Percentiles rank a stretch among this genome's conserved stretches.
These are phyloP conservation scores for Metaphire vulgaris DNA, from an alignment of 1,140 invertebrate species.

Conservation along the genomic window DNA sequence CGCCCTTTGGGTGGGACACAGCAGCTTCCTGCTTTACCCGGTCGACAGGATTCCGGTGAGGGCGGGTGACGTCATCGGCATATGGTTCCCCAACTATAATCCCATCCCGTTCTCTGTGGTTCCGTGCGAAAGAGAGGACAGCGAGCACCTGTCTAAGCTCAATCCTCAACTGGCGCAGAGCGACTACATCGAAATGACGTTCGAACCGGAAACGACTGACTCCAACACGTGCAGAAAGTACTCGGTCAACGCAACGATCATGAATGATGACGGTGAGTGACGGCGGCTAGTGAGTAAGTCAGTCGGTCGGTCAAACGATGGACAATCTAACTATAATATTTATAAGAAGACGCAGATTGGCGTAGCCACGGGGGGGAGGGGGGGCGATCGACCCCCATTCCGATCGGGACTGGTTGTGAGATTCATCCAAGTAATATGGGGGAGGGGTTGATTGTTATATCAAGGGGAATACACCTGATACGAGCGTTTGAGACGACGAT, in stretches of 20 bases:
- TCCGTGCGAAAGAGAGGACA: background rate
- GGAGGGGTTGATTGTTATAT: no score
- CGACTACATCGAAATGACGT: background rate
- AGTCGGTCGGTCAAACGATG: no score
- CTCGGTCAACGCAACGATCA: constrained; percentile 18
- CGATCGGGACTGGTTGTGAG: no score
- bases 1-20: constrained; percentile 20
- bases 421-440: no score
- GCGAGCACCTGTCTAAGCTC: constrained; percentile 10
- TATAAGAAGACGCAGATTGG: no score
- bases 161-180: background rate
- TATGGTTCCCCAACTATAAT: constrained; percentile 16
- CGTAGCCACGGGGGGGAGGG: no score
- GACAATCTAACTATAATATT: constrained; percentile 4
- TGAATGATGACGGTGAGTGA: constrained; percentile 11
- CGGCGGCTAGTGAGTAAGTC: background rate
- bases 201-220: background rate
- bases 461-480: no score
- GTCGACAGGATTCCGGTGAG: constrained; percentile 9
- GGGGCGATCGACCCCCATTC: no score
- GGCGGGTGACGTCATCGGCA: constrained; percentile 12
- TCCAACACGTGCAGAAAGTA: constrained; percentile 8
- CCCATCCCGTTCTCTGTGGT: constrained; percentile 15
- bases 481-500: no score
- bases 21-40: constrained; percentile 9